phyloP scores from a whole-genome alignment of 2,888 invertebrate genomes.

The Athalia cordata region DNA sequence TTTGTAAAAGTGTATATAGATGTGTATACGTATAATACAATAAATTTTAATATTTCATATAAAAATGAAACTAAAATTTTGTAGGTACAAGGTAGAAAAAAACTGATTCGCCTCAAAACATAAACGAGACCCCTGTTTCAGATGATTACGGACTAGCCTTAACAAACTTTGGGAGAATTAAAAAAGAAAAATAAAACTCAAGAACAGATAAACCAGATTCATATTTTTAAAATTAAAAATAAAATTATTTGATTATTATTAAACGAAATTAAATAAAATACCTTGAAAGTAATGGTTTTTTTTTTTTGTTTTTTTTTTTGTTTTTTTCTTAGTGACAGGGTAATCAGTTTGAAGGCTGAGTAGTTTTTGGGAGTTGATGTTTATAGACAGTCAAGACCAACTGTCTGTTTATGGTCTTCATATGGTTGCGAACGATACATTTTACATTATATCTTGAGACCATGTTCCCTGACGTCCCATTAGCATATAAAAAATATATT shows the following conservation, averaged over 20 bases:
- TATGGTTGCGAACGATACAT: slow-evolving; percentile 62
- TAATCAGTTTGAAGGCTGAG: slow-evolving; percentile 57
- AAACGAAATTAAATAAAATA: slow-evolving; percentile 35
- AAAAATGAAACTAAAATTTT: slow-evolving; percentile 69
- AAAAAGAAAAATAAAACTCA: slow-evolving; percentile 48
- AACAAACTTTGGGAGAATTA: slow-evolving; percentile 66
- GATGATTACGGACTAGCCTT: slow-evolving; percentile 66
- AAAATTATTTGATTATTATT: slow-evolving; percentile 27
- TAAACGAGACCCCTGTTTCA: slow-evolving; percentile 44
- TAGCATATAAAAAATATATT: slow-evolving; percentile 72
- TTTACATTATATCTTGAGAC: slow-evolving; percentile 55
- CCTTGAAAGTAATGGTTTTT: slow-evolving; percentile 21
- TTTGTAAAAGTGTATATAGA: slow-evolving; percentile 70
- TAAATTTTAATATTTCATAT: slow-evolving; percentile 65
- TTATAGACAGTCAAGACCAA: slow-evolving; percentile 56
- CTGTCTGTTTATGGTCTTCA: slow-evolving; percentile 45
- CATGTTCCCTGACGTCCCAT: slow-evolving; percentile 64
- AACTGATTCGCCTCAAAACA: slow-evolving; percentile 43
- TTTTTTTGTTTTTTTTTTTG: slow-evolving; percentile 33
- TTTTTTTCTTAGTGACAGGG: slow-evolving; percentile 47
- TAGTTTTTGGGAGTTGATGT: slow-evolving; percentile 59
- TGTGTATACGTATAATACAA: slow-evolving; percentile 71
- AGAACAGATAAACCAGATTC: slow-evolving; percentile 28
- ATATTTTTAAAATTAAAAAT: slow-evolving; percentile 27
- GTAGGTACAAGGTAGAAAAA: slow-evolving; percentile 67